phyloP scores from a whole-genome alignment of 2,888 invertebrate species.

The Schizaphis graminum region DNA sequence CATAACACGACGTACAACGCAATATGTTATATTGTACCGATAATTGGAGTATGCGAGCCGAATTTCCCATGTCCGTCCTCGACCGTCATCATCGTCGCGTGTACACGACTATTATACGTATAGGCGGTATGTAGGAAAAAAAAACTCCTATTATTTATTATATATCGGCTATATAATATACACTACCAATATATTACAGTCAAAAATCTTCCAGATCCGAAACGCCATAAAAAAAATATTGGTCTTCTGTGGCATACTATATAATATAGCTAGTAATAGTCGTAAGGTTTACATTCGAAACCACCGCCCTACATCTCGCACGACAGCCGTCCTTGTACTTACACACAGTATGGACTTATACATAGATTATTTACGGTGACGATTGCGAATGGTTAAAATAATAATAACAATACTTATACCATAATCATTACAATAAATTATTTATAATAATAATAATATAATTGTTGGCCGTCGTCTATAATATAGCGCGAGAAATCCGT shows the following conservation, averaged over 20 bases:
- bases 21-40: neutral
- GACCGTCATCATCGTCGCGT: neutral
- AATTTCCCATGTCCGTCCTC: constrained; percentile 45
- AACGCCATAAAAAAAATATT: neutral
- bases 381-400: neutral
- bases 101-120: neutral
- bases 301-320: neutral
- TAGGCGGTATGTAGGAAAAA: neutral
- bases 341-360: neutral
- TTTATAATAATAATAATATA: neutral
- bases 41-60: constrained; percentile 38
- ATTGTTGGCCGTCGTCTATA: neutral
- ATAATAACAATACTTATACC: neutral
- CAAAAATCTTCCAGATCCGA: neutral
- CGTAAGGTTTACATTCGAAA: neutral
- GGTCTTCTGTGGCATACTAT: neutral
- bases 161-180: neutral
- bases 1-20: neutral
- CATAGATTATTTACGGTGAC: neutral
- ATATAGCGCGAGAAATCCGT: neutral
- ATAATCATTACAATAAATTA: neutral
- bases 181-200: neutral
- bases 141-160: neutral
- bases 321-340: too few species aligned
- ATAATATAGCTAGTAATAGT: neutral